Conservation (phyloP, 2,797 vertebrate species). For the Clarias platycephalus region DNA sequence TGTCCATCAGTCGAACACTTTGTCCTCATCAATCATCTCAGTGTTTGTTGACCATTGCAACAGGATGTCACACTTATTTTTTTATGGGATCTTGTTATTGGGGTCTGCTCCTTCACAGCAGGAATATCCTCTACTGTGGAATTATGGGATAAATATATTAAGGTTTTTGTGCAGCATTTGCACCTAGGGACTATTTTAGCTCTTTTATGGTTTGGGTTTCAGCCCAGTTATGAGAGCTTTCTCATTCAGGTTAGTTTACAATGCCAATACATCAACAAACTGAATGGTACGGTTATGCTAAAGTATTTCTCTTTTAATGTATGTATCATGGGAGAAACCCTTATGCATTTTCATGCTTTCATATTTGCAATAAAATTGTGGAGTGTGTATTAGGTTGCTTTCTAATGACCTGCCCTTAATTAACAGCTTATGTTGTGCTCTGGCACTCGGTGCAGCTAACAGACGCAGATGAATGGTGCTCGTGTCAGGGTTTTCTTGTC, state of each 20-base stretch:
- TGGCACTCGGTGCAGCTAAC: slow-evolving; percentile 43
- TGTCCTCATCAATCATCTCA: slow-evolving; percentile 68
- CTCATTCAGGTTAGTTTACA: slow-evolving; percentile 34
- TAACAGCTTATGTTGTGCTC: slow-evolving; percentile 54
- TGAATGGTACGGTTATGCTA: background rate
- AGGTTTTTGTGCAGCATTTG: slow-evolving; percentile 61
- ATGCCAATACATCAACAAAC: slow-evolving; percentile 34
- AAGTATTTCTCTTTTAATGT: slow-evolving; percentile 14
- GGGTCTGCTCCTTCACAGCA: slow-evolving; percentile 62
- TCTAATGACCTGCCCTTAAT: slow-evolving; percentile 53
- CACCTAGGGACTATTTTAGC: slow-evolving; percentile 64
- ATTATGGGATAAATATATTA: slow-evolving; percentile 51
- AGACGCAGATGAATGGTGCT: slow-evolving; percentile 53
- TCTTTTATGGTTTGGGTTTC: slow-evolving; percentile 39
- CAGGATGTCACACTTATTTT: slow-evolving; percentile 69
- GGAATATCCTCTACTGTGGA: slow-evolving; percentile 58
- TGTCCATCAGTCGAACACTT: slow-evolving; percentile 61
- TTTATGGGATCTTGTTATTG: slow-evolving; percentile 67
- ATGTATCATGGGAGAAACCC: slow-evolving; percentile 8
- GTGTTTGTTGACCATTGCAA: slow-evolving; percentile 69
- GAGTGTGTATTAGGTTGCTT: slow-evolving; percentile 47
- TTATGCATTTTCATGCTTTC: background rate
- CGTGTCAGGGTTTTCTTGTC: slow-evolving; percentile 52
- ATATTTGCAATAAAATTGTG: slow-evolving; percentile 31
- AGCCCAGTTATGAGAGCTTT: slow-evolving; percentile 22